Evolutionary conservation across 2,113 vertebrate genomes (phyloP).

Genomic region (Merops nubicus): DNA sequence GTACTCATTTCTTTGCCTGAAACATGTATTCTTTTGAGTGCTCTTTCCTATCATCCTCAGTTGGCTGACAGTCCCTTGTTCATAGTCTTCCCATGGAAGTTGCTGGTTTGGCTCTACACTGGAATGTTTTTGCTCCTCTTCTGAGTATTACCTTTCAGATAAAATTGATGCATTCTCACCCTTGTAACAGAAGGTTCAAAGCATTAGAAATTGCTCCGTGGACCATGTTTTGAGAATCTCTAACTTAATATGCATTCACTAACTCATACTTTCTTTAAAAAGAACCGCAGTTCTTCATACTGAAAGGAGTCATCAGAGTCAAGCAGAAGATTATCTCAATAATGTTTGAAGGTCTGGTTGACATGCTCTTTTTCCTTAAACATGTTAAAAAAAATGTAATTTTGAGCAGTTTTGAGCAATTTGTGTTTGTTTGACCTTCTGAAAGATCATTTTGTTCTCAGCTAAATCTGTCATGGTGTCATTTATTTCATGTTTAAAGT

Average conservation of each 20-base stretch:
- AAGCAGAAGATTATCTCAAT: not conserved
- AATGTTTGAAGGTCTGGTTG: not conserved
- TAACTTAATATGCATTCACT: not conserved
- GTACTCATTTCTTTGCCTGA: not conserved
- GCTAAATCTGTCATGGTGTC: not conserved
- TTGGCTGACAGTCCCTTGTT: not conserved
- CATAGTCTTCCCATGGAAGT: not conserved
- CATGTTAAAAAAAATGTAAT: not conserved
- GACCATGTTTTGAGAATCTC: not conserved
- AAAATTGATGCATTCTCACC: not conserved
- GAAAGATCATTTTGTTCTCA: slow-evolving; percentile 8
- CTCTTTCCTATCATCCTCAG: not conserved
- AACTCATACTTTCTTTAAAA: not conserved
- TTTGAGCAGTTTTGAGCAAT: slow-evolving; percentile 2
- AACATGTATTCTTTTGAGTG: too few relatives aligned
- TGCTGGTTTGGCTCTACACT: not conserved
- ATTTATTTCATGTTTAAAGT: not conserved
- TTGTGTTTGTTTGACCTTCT: slow-evolving; percentile 37
- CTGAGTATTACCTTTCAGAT: not conserved
- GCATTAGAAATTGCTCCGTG: not conserved
- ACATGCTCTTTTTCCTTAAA: not conserved
- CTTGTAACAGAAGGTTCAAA: not conserved
- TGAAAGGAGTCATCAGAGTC: not conserved
- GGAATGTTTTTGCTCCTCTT: not conserved
- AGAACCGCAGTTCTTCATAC: not conserved